These are phyloP conservation scores for Notarius lentiginosus DNA, from an alignment of 2,113 vertebrate genomes.

Conservation along the genomic window DNA sequence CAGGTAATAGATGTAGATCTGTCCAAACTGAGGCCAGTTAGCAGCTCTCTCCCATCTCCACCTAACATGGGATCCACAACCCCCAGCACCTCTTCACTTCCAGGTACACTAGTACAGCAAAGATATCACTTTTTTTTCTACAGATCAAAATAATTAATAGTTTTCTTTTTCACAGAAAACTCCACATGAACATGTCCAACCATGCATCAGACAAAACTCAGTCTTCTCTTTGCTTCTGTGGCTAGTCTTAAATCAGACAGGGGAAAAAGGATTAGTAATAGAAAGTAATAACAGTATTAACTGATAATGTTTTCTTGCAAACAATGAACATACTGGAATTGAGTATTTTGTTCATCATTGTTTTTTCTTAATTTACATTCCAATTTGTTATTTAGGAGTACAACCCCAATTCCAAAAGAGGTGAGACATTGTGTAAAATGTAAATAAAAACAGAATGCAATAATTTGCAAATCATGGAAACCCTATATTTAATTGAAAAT, in stretches of 20 bases:
- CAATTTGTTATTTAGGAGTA: neutral
- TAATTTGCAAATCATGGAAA: too few relatives aligned
- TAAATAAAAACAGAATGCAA: too few relatives aligned
- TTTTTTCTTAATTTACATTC: neutral
- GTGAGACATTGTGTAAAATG: too few relatives aligned
- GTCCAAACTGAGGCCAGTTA: conserved; percentile 45
- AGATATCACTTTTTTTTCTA: neutral
- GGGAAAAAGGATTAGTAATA: neutral
- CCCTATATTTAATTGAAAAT: too few relatives aligned
- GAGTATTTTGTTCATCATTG: neutral
- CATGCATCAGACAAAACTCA: neutral
- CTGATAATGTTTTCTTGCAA: neutral
- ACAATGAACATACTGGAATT: neutral
- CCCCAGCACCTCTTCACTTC: conserved; percentile 45
- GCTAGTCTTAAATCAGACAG: neutral
- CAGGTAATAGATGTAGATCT: conserved; percentile 36
- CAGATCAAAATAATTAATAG: neutral
- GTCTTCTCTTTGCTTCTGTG: neutral
- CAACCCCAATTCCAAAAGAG: too few relatives aligned
- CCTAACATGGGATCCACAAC: conserved; percentile 21
- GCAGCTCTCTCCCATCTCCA: conserved; percentile 35
- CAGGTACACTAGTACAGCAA: conserved; percentile 67
- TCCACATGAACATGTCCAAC: neutral
- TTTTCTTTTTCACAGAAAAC: neutral
- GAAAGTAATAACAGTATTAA: neutral